These are phyloP conservation scores for Phymorhynchus buccinoides DNA, from an alignment of 1,140 invertebrate species.

Conservation along the genomic window DNA sequence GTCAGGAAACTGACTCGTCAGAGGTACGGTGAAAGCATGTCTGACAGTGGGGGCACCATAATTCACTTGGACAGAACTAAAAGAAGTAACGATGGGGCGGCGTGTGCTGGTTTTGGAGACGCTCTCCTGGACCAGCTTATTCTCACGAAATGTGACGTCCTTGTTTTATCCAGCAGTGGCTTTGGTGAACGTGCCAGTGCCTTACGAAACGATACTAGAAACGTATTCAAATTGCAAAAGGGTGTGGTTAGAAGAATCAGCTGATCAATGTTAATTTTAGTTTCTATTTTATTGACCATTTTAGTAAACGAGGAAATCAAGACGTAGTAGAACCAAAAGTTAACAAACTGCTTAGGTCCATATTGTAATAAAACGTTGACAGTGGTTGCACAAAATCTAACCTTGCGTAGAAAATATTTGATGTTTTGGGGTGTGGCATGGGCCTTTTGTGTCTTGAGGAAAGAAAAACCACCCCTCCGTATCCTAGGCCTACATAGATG, in stretches of 20 bases:
- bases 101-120: constrained; percentile 46
- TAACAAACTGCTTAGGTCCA: too few relatives aligned
- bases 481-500: too few relatives aligned
- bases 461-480: too few relatives aligned
- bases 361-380: too few relatives aligned
- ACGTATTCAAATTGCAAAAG: background rate
- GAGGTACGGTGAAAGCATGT: constrained; percentile 31
- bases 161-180: constrained; percentile 47
- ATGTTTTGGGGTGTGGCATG: too few relatives aligned
- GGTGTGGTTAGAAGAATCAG: background rate
- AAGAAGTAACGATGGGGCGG: background rate
- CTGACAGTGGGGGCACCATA: constrained; percentile 46
- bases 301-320: too few relatives aligned
- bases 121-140: constrained; percentile 51
- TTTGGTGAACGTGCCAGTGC: constrained; percentile 41
- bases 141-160: constrained; percentile 49
- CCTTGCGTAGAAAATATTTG: too few relatives aligned
- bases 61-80: constrained; percentile 48
- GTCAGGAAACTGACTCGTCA: constrained; percentile 33
- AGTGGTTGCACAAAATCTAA: too few relatives aligned
- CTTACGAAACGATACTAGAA: constrained; percentile 19
- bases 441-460: too few relatives aligned
- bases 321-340: too few relatives aligned
- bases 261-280: background rate
- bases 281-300: too few relatives aligned